These are phyloP conservation scores for Boloria selene DNA, from an alignment of 2,888 invertebrate species.

Conservation along the genomic window DNA sequence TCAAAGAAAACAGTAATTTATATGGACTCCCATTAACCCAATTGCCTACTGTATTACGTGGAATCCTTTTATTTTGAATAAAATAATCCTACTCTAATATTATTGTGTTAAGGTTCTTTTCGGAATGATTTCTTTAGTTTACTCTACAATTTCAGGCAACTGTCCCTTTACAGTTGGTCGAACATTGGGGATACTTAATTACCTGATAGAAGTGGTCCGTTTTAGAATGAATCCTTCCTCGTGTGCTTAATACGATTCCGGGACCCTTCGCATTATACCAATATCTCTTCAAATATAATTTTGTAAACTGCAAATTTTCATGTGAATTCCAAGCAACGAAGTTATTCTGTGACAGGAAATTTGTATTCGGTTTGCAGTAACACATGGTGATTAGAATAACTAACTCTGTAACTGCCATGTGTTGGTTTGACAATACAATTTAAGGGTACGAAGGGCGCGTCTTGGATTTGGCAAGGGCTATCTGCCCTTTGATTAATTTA, in stretches of 20 bases:
- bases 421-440: constrained; percentile 72
- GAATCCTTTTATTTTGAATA: constrained; percentile 15
- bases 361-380: constrained; percentile 37
- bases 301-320: constrained; percentile 14
- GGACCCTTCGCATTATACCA: constrained; percentile 2
- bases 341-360: constrained; percentile 41
- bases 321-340: constrained; percentile 1
- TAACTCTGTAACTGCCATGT: constrained; percentile 57
- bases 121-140: constrained; percentile 48
- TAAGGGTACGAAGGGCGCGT: constrained; percentile 56
- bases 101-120: constrained; percentile 42
- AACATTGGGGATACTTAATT: constrained; percentile 75
- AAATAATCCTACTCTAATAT: constrained; percentile 40
- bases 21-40: constrained; percentile 70
- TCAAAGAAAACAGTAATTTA: constrained; percentile 78
- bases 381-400: constrained; percentile 47
- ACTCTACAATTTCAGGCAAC: constrained; percentile 57
- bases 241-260: constrained; percentile 24
- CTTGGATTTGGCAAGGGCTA: constrained; percentile 59
- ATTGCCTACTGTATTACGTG: constrained; percentile 58
- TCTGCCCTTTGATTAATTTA: constrained; percentile 69
- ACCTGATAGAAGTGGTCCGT: constrained; percentile 74
- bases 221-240: constrained; percentile 56
- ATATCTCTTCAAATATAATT: constrained; percentile 1
- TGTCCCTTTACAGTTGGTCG: constrained; percentile 71